Conservation (phyloP, 2,888 invertebrate genomes). For the Tetramorium bicarinatum region DNA sequence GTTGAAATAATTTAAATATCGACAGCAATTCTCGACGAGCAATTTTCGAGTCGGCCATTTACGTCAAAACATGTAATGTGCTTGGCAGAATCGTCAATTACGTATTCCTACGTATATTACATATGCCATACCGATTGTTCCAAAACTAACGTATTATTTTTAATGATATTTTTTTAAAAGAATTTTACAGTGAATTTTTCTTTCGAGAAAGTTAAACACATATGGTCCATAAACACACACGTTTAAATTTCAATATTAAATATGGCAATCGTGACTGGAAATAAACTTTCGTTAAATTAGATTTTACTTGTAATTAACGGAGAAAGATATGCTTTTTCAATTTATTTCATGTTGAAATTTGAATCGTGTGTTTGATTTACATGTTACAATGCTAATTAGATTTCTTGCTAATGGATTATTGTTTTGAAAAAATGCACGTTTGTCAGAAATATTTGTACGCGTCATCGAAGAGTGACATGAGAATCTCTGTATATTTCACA, state of each 20-base stretch:
- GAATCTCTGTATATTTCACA: neutral
- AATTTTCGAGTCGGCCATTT: slow-evolving; percentile 40
- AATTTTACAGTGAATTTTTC: neutral
- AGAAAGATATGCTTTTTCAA: neutral
- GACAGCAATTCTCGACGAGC: slow-evolving; percentile 36
- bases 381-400: slow-evolving; percentile 30
- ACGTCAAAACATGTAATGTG: slow-evolving; percentile 34
- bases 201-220: slow-evolving; percentile 6
- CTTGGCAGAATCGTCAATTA: slow-evolving; percentile 44
- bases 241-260: slow-evolving; percentile 42
- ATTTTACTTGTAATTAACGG: slow-evolving; percentile 20
- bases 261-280: slow-evolving; percentile 15
- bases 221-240: slow-evolving; percentile 18
- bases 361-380: slow-evolving; percentile 20
- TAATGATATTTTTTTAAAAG: neutral
- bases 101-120: slow-evolving; percentile 4
- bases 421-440: slow-evolving; percentile 18
- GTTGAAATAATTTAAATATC: slow-evolving; percentile 59
- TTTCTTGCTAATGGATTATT: slow-evolving; percentile 14
- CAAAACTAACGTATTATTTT: slow-evolving; percentile 12
- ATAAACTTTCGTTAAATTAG: slow-evolving; percentile 30
- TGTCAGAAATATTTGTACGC: slow-evolving; percentile 5
- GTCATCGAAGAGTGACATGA: neutral
- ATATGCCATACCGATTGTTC: neutral
- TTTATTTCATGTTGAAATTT: slow-evolving; percentile 23